phyloP scores from a whole-genome alignment of 2,797 vertebrate genomes.

The Pseudocheirus occidentalis region DNA sequence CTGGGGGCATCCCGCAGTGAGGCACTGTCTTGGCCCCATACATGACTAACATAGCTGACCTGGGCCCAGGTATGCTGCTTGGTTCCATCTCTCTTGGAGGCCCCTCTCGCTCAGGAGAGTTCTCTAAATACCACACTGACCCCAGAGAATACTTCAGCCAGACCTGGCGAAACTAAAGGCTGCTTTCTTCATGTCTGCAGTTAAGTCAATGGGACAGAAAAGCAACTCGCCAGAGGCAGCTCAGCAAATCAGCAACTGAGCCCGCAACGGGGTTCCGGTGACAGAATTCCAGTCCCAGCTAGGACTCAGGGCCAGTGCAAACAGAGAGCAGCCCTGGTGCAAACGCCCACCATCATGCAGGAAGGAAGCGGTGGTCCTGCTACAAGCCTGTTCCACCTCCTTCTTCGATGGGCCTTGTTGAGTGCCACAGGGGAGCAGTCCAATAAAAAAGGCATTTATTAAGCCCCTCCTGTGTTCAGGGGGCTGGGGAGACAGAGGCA shows the following conservation, averaged over 20 bases:
- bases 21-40: neutral
- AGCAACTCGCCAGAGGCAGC: neutral
- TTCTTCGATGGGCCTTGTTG: neutral
- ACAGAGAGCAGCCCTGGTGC: neutral
- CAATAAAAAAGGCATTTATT: neutral
- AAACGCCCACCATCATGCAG: neutral
- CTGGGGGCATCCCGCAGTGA: no score
- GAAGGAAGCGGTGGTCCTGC: fast-evolving
- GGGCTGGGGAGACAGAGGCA: neutral
- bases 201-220: neutral
- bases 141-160: neutral
- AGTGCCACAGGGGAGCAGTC: neutral
- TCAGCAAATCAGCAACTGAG: neutral
- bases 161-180: neutral
- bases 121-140: neutral
- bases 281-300: no score
- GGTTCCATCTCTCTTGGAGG: neutral
- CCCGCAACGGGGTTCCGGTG: fast-evolving
- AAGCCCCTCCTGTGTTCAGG: neutral
- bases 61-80: neutral
- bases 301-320: neutral
- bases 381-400: neutral
- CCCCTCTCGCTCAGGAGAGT: neutral
- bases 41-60: no score
- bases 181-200: neutral